A percentile compares a stretch with the other conserved stretches of the same genome.
Evolutionary conservation across 2,888 invertebrate species (phyloP).

Genomic region (Drosophila borborema): DNA sequence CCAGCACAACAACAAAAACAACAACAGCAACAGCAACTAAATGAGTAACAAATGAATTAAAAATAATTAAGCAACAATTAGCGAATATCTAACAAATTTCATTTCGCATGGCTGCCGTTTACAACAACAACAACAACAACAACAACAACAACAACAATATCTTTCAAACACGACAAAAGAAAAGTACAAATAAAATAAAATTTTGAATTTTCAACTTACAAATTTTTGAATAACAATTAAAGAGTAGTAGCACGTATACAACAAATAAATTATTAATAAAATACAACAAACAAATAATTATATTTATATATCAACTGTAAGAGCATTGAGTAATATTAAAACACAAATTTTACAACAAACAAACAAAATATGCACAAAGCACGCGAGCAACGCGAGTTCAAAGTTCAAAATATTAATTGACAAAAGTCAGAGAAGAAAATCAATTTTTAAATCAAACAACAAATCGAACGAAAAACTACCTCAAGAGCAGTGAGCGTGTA

Average conservation of each 20-base stretch:
- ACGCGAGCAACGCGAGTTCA: slow-evolving; percentile 64
- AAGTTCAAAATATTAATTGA: slow-evolving; percentile 42
- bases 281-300: slow-evolving; percentile 33
- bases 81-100: slow-evolving; percentile 45
- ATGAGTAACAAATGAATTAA: slow-evolving; percentile 16
- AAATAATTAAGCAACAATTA: slow-evolving; percentile 30
- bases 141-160: slow-evolving; percentile 63
- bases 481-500: slow-evolving; percentile 64
- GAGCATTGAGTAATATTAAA: slow-evolving; percentile 37
- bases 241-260: slow-evolving; percentile 74
- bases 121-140: slow-evolving; percentile 61
- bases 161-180: slow-evolving; percentile 73
- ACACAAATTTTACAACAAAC: slow-evolving; percentile 47
- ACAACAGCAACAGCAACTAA: slow-evolving; percentile 10
- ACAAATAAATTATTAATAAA: slow-evolving; percentile 33
- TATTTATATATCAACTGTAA: slow-evolving; percentile 51
- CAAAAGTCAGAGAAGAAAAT: slow-evolving; percentile 24
- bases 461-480: slow-evolving; percentile 69
- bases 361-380: slow-evolving; percentile 35
- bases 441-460: background rate
- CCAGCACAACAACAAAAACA: slow-evolving; percentile 37
- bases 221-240: slow-evolving; percentile 65
- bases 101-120: slow-evolving; percentile 62
- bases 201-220: slow-evolving; percentile 65
- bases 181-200: slow-evolving; percentile 41